Base-by-base conservation (phyloP, 2,797 vertebrate genomes). In the Lithobates pipiens region DNA sequence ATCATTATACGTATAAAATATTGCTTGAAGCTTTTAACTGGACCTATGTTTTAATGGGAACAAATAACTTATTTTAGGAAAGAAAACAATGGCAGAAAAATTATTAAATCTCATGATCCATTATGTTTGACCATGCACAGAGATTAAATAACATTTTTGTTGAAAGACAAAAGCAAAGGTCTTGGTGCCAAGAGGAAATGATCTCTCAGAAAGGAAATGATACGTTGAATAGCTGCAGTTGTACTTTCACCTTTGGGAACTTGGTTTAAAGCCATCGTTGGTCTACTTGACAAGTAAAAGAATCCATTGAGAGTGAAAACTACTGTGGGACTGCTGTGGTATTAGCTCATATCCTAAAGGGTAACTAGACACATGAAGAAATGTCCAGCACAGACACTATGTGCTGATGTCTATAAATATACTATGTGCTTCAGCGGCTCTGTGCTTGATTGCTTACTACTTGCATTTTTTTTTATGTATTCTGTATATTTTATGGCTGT, bases 161-260 rank as follows among this genome's bases (percentile, higher is more conserved):
- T 90, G 71, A 89, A 88, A 77, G 25, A 79, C 39, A 89, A 91
- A 92, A 89, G 67, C 63, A 83, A 90, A 86, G 75, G 34, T 74
- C 80, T 80, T 79, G 25, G 29, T 90, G 80, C 15, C 9, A 63
- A 89, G 80, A 89, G 15, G 76, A 89, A 91, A 89, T 84, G 87
- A 88, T 88, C 71, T 84, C 76, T 87, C 8, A 89, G 69, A 90
- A 91, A 88, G 46, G 87, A 91, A 90, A 86, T 67, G 85, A 88
- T 82, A 90, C 44, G 36, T 74, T 88, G 74, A 89, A 85, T 57
- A 89, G 36, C 3, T 75, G 85, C 82, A 25, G 76, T 77, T 88
- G 80, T 86, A 82, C 76, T 84, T 88, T 89, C 86, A 88, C 77
- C 88, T 88, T 75, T 73, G 18, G 76, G 85, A 77, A 88, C 73